These are phyloP conservation scores for Oryzias javanicus DNA, from an alignment of 2,113 vertebrate genomes.

Conservation along the genomic window DNA sequence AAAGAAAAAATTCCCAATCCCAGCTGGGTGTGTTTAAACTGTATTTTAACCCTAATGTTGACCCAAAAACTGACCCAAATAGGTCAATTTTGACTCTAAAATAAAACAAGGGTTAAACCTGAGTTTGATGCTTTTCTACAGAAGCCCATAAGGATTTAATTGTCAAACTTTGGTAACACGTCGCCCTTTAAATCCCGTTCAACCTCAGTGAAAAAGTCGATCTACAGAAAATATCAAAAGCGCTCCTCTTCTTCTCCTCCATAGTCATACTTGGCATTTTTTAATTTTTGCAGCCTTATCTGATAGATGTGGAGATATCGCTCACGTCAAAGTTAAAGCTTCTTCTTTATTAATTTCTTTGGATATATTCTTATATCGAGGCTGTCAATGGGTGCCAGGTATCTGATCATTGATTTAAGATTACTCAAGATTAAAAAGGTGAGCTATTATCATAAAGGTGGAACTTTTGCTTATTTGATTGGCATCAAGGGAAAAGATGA, in stretches of 20 bases:
- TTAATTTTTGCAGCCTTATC: constrained; percentile 78
- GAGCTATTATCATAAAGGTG: constrained; percentile 38
- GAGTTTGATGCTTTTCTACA: background rate
- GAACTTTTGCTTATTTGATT: constrained; percentile 52
- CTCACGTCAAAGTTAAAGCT: constrained; percentile 71
- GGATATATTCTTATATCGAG: constrained; percentile 76
- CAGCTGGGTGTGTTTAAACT: no score
- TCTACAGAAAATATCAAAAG: constrained; percentile 64
- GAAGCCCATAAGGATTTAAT: constrained; percentile 58
- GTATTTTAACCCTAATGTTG: no score
- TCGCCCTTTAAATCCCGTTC: constrained; percentile 53
- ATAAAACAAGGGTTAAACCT: no score
- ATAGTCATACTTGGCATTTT: constrained; percentile 74
- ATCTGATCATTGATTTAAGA: constrained; percentile 74
- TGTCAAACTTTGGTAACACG: constrained; percentile 63
- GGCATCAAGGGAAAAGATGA: constrained; percentile 33
- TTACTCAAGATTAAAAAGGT: constrained; percentile 62
- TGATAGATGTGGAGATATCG: constrained; percentile 78
- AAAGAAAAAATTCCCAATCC: no score
- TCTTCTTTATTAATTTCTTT: constrained; percentile 77
- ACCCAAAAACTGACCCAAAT: no score
- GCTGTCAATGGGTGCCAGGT: constrained; percentile 67
- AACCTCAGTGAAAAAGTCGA: constrained; percentile 63
- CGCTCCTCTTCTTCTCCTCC: constrained; percentile 42
- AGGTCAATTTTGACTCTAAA: no score